phyloP scores from a whole-genome alignment of 1,140 invertebrate species.

The Brachionus koreanus region DNA sequence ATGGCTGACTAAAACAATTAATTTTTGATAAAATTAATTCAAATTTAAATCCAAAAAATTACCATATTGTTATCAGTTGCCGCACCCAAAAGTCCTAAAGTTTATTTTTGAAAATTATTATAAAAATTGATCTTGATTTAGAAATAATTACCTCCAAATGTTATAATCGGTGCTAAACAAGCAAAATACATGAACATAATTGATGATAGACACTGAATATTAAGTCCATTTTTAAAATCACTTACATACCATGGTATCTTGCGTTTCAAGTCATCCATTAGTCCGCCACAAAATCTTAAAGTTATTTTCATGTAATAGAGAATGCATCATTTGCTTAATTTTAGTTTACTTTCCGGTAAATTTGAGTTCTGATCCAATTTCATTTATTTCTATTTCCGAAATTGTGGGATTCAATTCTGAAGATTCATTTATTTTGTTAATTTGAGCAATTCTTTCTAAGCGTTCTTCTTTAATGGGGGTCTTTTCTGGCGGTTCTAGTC shows the following conservation, averaged over 20 bases:
- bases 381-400: conserved; percentile 60
- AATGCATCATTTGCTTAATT: not conserved
- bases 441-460: conserved; percentile 18
- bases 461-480: conserved; percentile 68
- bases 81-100: conserved; percentile 75
- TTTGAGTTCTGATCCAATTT: conserved; percentile 50
- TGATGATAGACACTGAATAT: conserved; percentile 87
- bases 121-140: conserved; percentile 61
- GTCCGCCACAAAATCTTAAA: conserved; percentile 72
- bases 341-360: conserved; percentile 13
- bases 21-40: not conserved
- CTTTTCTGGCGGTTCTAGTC: conserved; percentile 92
- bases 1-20: conserved; percentile 89
- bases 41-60: not conserved
- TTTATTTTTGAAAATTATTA: conserved; percentile 52
- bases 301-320: too few species aligned
- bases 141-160: conserved; percentile 86
- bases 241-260: conserved; percentile 73
- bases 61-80: conserved; percentile 90
- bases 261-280: conserved; percentile 82
- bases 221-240: conserved; percentile 75
- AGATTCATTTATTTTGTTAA: not conserved
- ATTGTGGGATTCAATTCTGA: not conserved
- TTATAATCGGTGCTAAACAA: conserved; percentile 93
- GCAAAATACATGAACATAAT: conserved; percentile 99